phyloP scores from a whole-genome alignment of 2,797 vertebrate species.

The Cryptoblepharus egeriae region DNA sequence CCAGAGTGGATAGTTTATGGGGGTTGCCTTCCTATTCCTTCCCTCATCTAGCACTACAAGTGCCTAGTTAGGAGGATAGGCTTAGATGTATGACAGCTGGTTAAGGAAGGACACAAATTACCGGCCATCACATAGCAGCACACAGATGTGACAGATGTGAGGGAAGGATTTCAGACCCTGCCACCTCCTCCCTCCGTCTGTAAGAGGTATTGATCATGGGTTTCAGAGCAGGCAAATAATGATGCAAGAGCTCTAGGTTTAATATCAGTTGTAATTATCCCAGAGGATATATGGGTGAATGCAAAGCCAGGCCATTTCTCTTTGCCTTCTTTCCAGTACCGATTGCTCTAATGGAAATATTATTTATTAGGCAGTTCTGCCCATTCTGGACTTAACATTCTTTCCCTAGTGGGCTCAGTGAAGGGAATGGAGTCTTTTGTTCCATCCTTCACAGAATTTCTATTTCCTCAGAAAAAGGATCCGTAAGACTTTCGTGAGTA shows the following conservation, averaged over 20 bases:
- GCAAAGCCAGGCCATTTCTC: conserved; percentile 41
- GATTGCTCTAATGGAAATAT: conserved; percentile 16
- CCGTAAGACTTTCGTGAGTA: background rate
- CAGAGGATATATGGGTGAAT: conserved; percentile 33
- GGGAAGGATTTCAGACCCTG: conserved; percentile 27
- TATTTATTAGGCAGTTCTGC: conserved; percentile 19
- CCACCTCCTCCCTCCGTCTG: conserved; percentile 16
- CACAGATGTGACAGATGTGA: conserved; percentile 35
- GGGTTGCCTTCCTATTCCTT: background rate
- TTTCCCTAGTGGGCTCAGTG: conserved; percentile 17
- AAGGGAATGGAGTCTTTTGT: conserved; percentile 11
- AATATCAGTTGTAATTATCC: conserved; percentile 41
- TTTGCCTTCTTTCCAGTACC: background rate
- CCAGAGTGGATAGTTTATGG: rapidly evolving
- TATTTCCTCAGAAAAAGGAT: background rate
- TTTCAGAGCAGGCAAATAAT: conserved; percentile 37
- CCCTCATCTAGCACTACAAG: background rate
- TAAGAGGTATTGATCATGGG: conserved; percentile 38
- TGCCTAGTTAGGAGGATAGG: background rate
- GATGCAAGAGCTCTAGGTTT: conserved; percentile 14
- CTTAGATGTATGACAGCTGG: conserved; percentile 4
- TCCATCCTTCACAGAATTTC: background rate
- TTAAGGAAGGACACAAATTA: conserved; percentile 39
- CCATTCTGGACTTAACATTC: conserved; percentile 19
- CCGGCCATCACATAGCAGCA: background rate